Evolutionary conservation across 1,140 invertebrate species (phyloP).

Genomic region (Heliconius nattereri): DNA sequence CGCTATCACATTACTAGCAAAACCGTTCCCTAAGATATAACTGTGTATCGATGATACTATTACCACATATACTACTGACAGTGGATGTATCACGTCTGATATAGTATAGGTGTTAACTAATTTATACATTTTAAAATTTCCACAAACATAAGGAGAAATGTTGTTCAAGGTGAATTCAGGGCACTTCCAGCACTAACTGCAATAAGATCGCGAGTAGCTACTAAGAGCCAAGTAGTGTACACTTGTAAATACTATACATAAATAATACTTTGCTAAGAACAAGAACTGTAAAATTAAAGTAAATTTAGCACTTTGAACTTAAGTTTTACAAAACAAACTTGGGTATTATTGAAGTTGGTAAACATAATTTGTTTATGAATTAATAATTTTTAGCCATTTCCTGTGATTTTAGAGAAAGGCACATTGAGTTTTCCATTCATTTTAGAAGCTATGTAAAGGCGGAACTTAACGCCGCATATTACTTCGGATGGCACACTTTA

Average conservation of each 20-base stretch:
- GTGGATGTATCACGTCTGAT: background rate
- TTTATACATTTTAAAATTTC: background rate
- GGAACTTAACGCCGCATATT: no score
- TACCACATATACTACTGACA: background rate
- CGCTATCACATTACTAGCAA: background rate
- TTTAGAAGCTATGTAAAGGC: no score
- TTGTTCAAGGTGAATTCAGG: background rate
- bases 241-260: background rate
- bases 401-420: background rate
- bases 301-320: conserved; percentile 8
- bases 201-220: background rate
- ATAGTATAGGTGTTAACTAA: background rate
- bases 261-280: conserved; percentile 12
- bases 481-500: no score
- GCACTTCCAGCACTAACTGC: background rate
- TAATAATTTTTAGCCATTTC: background rate
- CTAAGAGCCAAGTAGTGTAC: conserved; percentile 6
- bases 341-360: background rate
- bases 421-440: no score
- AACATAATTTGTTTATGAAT: background rate
- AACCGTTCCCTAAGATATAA: background rate
- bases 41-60: background rate
- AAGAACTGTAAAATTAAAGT: background rate
- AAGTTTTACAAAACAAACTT: background rate
- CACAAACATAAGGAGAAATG: background rate